Base-by-base conservation (phyloP, 2,888 invertebrate genomes). In the Pollenia labialis region DNA sequence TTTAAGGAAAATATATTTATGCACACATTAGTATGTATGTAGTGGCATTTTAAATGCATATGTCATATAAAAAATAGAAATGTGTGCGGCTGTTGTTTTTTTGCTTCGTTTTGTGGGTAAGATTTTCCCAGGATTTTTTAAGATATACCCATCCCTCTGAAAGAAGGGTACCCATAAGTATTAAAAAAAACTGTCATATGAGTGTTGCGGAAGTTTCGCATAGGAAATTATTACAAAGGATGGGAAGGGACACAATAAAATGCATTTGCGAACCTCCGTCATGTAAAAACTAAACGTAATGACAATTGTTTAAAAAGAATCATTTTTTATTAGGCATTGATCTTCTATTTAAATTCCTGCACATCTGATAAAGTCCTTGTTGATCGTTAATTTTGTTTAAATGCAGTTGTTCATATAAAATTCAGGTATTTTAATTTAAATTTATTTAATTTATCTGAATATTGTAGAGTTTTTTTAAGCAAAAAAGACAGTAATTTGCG, bases 81-180 rank as follows among this genome's bases (percentile, higher is more conserved):
- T 72, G 66, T 69, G 64, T 62, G 75, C 60, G 54, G 56, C 44
- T 66, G 52, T 90, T 88, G 76, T 75, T 79, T 82, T 82, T 72
- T 86, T 85, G 83, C 77, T 84, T 58, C 52, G 71, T 74, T 75
- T 84, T 87, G 84, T 91, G 91, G 91, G 92, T 91, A 91, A 92
- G 91, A 92, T 92, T 92, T 92, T 92, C 92, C 92, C 92, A 92
- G 90, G 92, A 90, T 80, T 81, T 84, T 71, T 79, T 79, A 87
- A 82, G 66, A 62, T 32, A 76, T 56, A 32, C 18, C 77, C 82
- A 79, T 84, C 84, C 66, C 76, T 69, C 88, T 79, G 84, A 85
- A 88, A 88, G 84, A 82, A 87, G 87, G 81, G 87, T 82, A 85
- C 80, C 75, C 60, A 83, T 79, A 80, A 87, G 23, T 54, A 81